phyloP scores from a whole-genome alignment of 2,888 invertebrate species.

The Automeris io region DNA sequence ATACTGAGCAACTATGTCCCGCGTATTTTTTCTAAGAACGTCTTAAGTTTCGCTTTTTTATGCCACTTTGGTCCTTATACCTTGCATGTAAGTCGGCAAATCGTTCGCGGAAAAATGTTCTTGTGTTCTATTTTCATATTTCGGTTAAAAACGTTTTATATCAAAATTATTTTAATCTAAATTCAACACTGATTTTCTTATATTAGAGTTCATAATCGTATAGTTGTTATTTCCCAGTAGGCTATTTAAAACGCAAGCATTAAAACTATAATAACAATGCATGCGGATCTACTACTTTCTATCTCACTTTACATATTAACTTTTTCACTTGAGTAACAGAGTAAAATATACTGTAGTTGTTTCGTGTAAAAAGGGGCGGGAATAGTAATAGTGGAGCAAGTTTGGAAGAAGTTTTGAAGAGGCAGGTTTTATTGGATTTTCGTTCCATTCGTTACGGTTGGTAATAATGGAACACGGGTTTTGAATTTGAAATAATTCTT shows the following conservation, averaged over 20 bases:
- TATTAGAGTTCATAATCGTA: slow-evolving; percentile 13
- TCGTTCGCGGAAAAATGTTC: slow-evolving; percentile 73
- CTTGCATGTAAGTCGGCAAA: slow-evolving; percentile 65
- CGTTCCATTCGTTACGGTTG: slow-evolving; percentile 35
- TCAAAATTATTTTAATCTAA: slow-evolving; percentile 2
- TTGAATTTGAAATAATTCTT: slow-evolving; percentile 32
- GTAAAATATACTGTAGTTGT: slow-evolving; percentile 29
- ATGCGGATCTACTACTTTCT: slow-evolving; percentile 41
- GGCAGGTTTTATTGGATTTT: slow-evolving; percentile 71
- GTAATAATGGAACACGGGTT: slow-evolving; percentile 31
- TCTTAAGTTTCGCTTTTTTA: slow-evolving; percentile 72
- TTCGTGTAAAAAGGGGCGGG: slow-evolving; percentile 47
- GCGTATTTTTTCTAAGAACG: slow-evolving; percentile 69
- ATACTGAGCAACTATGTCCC: slow-evolving; percentile 69
- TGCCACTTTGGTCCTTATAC: slow-evolving; percentile 72
- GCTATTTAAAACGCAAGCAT: slow-evolving; percentile 14
- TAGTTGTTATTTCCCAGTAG: slow-evolving; percentile 14
- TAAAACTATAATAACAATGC: slow-evolving; percentile 70
- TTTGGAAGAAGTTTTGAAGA: slow-evolving; percentile 72
- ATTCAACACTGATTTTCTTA: rapidly evolving
- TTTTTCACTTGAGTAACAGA: slow-evolving; percentile 31
- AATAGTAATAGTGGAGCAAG: slow-evolving; percentile 68
- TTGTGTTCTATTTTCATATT: slow-evolving; percentile 43
- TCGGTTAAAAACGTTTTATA: slow-evolving; percentile 21
- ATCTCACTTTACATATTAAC: slow-evolving; percentile 39